phyloP scores from a whole-genome alignment of 2,113 vertebrate species.

The Tursiops truncatus region DNA sequence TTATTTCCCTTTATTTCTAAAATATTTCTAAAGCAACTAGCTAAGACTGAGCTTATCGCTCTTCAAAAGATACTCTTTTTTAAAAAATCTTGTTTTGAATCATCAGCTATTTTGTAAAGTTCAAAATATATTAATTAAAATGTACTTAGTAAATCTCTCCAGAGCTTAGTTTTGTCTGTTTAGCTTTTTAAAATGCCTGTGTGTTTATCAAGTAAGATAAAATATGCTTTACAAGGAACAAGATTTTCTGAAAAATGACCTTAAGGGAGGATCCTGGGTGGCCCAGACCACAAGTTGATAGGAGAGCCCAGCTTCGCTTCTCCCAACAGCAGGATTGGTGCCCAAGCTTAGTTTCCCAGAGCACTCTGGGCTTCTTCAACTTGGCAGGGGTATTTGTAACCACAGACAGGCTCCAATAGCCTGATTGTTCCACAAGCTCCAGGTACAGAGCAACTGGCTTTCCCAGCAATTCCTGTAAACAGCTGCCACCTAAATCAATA shows the following conservation, averaged over 20 bases:
- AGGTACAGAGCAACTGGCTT: background rate
- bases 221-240: background rate
- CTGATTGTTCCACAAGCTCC: background rate
- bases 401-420: background rate
- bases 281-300: background rate
- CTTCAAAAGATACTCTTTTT: background rate
- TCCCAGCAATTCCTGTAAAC: background rate
- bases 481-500: background rate
- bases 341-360: background rate
- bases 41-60: background rate
- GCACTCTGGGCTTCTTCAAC: background rate
- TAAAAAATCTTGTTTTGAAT: conserved; percentile 9
- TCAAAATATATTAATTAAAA: conserved; percentile 47
- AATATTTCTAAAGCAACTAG: background rate
- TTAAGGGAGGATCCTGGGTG: background rate
- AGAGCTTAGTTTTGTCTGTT: background rate
- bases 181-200: background rate
- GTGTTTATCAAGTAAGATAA: conserved; percentile 15
- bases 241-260: background rate
- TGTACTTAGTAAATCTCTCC: background rate
- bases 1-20: background rate
- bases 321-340: background rate
- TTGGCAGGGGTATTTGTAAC: background rate
- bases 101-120: conserved; percentile 49
- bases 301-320: background rate